Percentiles rank a stretch among this genome's conserved stretches.
Evolutionary conservation across 2,797 vertebrate species (phyloP).

Genomic region (Emys orbicularis): DNA sequence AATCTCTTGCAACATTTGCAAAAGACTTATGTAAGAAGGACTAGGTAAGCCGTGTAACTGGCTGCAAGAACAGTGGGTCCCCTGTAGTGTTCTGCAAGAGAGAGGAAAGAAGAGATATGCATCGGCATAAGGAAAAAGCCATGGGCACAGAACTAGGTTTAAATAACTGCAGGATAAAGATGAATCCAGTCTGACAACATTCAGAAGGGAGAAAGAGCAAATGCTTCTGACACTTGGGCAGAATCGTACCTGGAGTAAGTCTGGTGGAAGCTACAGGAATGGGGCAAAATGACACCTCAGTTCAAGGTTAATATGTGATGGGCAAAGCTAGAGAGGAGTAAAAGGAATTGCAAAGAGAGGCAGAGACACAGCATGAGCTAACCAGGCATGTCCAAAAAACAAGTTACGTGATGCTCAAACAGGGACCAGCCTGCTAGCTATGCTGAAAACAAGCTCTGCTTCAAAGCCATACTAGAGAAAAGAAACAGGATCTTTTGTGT

Average conservation of each 20-base stretch:
- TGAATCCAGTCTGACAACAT: not conserved
- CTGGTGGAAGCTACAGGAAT: not conserved
- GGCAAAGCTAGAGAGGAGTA: not conserved
- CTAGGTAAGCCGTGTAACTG: rapidly evolving
- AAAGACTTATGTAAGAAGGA: not conserved
- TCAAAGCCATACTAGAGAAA: conserved; percentile 56
- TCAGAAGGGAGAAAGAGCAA: not conserved
- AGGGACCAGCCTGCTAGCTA: conserved; percentile 60
- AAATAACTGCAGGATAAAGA: not conserved
- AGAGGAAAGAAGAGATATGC: not conserved
- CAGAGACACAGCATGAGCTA: not conserved
- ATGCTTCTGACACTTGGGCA: not conserved
- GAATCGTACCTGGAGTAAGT: not conserved
- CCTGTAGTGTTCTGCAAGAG: not conserved
- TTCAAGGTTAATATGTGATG: not conserved
- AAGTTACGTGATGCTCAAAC: not conserved
- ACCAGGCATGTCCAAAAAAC: not conserved
- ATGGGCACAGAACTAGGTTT: rapidly evolving
- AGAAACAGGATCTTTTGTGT: conserved; percentile 62
- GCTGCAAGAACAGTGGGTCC: not conserved
- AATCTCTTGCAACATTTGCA: not conserved
- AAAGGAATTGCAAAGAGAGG: not conserved
- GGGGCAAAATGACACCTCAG: not conserved
- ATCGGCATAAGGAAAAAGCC: not conserved
- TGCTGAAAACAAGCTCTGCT: conserved; percentile 59